phyloP scores from a whole-genome alignment of 1,140 invertebrate species.

The Caenorhabditis tropicalis region DNA sequence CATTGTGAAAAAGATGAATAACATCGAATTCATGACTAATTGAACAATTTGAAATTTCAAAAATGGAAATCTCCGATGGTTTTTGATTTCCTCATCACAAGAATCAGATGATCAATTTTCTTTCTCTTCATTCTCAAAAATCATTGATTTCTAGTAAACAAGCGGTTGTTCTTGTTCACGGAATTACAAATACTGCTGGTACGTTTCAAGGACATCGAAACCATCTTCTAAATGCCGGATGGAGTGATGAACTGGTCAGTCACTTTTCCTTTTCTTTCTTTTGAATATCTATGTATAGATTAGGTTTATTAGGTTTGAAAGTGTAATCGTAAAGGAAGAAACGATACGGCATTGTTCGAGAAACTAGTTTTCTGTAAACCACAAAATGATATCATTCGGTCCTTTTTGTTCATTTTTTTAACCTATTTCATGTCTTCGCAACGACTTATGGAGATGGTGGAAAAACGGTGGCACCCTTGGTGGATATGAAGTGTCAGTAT shows the following conservation, averaged over 20 bases:
- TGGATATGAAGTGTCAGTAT: conserved; percentile 71
- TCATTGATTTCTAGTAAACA: conserved; percentile 62
- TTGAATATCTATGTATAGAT: too few species aligned
- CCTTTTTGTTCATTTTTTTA: conserved; percentile 41
- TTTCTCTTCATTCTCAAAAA: neutral
- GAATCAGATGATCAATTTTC: neutral
- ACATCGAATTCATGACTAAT: too few species aligned
- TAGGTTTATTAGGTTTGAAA: neutral
- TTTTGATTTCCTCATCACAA: neutral
- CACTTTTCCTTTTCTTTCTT: neutral
- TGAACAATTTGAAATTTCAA: too few species aligned
- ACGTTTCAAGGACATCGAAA: conserved; percentile 62
- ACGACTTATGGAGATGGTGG: conserved; percentile 70
- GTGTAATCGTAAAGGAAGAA: neutral
- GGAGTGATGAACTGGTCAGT: conserved; percentile 56
- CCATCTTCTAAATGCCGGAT: conserved; percentile 64
- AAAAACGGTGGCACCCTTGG: conserved; percentile 65
- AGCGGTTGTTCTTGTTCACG: conserved; percentile 69
- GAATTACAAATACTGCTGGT: conserved; percentile 68
- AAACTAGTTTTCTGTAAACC: neutral
- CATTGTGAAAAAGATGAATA: too few species aligned
- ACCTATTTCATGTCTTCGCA: conserved; percentile 60
- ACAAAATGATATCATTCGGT: neutral
- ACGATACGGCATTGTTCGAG: neutral
- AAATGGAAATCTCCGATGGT: too few species aligned